Percentiles rank a stretch among this genome's conserved stretches.
These are phyloP conservation scores for Acanthosepion lycidas DNA, from an alignment of 2,888 invertebrate genomes.

Conservation along the genomic window DNA sequence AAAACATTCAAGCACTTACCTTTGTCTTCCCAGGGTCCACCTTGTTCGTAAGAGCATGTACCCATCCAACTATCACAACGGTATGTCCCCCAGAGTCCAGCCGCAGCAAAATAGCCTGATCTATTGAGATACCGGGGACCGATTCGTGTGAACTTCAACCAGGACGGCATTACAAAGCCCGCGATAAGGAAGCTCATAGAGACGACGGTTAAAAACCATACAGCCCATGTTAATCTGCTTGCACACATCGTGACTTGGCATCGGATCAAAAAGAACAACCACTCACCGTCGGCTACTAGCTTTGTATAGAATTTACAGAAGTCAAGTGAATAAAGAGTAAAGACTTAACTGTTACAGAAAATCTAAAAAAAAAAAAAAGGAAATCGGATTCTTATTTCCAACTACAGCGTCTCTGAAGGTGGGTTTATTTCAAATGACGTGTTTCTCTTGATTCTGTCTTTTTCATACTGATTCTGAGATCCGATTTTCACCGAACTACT, in stretches of 20 bases:
- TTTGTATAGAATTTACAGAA: background rate
- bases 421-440: background rate
- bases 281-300: background rate
- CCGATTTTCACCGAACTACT: background rate
- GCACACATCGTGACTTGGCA: background rate
- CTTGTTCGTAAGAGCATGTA: slow-evolving; percentile 10
- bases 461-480: background rate
- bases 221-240: background rate
- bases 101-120: background rate
- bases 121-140: background rate
- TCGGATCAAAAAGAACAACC: background rate
- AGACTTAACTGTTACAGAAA: background rate
- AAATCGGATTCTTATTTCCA: background rate
- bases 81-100: slow-evolving; percentile 9
- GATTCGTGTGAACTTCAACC: background rate
- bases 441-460: background rate
- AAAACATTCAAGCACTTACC: background rate
- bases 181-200: background rate
- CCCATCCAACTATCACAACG: background rate
- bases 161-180: background rate
- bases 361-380: background rate
- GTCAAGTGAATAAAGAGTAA: background rate
- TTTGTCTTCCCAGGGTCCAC: background rate
- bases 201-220: background rate
- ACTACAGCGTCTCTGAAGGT: background rate